Base-by-base conservation (phyloP, 2,888 invertebrate genomes). In the Epiperipatus broadwayi region DNA sequence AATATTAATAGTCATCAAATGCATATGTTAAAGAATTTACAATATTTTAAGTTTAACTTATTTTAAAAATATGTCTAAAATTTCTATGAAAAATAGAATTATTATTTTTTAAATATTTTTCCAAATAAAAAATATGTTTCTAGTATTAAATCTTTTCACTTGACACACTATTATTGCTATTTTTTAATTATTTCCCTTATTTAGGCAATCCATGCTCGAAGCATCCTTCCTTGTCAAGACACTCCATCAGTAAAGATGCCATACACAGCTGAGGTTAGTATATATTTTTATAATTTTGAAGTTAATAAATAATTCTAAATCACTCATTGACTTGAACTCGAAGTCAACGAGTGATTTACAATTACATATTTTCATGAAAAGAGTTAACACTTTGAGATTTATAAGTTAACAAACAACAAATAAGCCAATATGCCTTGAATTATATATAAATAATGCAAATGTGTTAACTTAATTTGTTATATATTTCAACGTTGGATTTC, bases 161-260 rank as follows among this genome's bases (percentile, higher is more conserved):
- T n/a, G n/a, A n/a, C n/a, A n/a, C 4, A 35, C 7, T 28, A 28
- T 22, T 32, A 14, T 34, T 8, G 3, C 14, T 15, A 32, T 43
- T 20, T 22, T 12, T 12, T 31, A 16, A 39, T 18, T 14, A 37
- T 18, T 41, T 29, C 44, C 19, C 38, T 45, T 46, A 59, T 55
- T 21, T 54, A 79, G 74, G 76, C 81, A 2, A 84, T 85, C 47
- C 81, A 85, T 62, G 81, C 83, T 1, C 70, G 89, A 31, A 80
- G 87, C 2, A 71, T 89, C 47, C 50, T 87, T 2, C 91, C 91
- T 0, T 89, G 87, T 53, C 89, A 91, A 64, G 85, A 91, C 64
- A 75, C 84, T 0, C 89, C 91, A 0, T 70, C 74, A 0, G 78
- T 87, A 0, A 93, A 93, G 62, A 72, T 75, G 47, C 75, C 79